Evolutionary conservation across 2,888 invertebrate genomes (phyloP), one percentile per base, ranked within the genome.

Genomic region (Caenorhabditis doughertyi): DNA sequence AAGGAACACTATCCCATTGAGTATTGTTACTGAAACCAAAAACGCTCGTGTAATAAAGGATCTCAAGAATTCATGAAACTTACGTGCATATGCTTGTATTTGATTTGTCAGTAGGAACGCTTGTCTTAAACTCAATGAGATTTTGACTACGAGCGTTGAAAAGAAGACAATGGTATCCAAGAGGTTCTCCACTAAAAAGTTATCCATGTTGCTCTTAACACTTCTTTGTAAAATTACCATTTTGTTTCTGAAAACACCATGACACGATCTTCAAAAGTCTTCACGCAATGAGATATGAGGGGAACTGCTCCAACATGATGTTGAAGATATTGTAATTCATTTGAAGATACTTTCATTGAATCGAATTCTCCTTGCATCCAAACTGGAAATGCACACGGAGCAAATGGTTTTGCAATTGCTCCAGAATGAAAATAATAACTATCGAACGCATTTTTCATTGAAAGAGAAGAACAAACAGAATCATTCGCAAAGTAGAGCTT

Each of bases 151-250:
- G 64, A 0, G 87, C 77, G 18, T 85, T 84, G 76, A 89, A 89
- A 74, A 88, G 82, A 4, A 89, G 81, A 67, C 89, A 89, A 62
- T 89, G 89, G 68, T 86, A 89, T 16, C 89, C 89, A 1, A 89
- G 82, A 1, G 85, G 84, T 56, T 87, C 89, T 8, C 88, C 89
- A 53, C 89, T 89, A 51, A 84, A 89, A 77, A 35, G n/a, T n/a
- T 21, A 32, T 1, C n/a, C 16, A 2, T 27, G 0, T 32, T 55
- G n/a, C 8, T 11, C 11, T 35, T 32, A 21, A 39, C 23, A 21
- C 21, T 16, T 8, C 29, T 13, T 0, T 11, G 11, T 60, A 39
- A 39, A n/a, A 5, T 35, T 44, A 88, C 89, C 89, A 89, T 70
- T 85, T 87, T 0, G 89, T 87, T 73, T 87, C 87, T 18, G 89